Evolutionary conservation across 1,140 invertebrate species (phyloP).

Genomic region (Zaprionus lachaisei): DNA sequence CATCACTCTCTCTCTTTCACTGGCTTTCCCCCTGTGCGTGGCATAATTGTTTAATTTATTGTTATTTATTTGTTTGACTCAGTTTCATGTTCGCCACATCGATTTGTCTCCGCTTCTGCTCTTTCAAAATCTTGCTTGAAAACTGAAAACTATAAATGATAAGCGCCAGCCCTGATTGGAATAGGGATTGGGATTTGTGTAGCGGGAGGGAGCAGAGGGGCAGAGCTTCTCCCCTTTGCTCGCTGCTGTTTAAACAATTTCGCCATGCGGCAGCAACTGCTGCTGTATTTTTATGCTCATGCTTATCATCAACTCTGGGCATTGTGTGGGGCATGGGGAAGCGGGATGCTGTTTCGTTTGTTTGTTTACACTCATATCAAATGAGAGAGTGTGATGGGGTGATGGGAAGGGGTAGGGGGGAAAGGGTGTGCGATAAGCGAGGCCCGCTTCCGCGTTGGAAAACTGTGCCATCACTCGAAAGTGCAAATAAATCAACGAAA

Average conservation of each 20-base stretch:
- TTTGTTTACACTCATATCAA: slow-evolving; percentile 58
- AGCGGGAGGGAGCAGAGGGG: neutral
- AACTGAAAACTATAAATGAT: slow-evolving; percentile 47
- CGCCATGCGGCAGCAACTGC: slow-evolving; percentile 55
- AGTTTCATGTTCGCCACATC: slow-evolving; percentile 36
- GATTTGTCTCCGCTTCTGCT: slow-evolving; percentile 73
- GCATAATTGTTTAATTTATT: slow-evolving; percentile 83
- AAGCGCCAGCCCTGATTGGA: slow-evolving; percentile 41
- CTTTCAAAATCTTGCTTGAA: slow-evolving; percentile 52
- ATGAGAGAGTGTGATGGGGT: slow-evolving; percentile 18
- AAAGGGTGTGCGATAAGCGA: slow-evolving; percentile 44
- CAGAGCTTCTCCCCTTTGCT: slow-evolving; percentile 7
- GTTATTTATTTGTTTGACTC: slow-evolving; percentile 75
- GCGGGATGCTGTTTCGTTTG: slow-evolving; percentile 23
- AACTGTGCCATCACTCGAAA: slow-evolving; percentile 66
- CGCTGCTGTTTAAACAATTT: slow-evolving; percentile 72
- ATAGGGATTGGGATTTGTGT: neutral
- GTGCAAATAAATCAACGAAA: slow-evolving; percentile 72
- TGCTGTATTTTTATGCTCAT: slow-evolving; percentile 71
- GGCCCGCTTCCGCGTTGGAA: slow-evolving; percentile 60
- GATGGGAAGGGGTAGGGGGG: neutral
- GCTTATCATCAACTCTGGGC: slow-evolving; percentile 56
- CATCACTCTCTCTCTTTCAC: neutral
- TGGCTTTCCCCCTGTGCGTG: slow-evolving; percentile 6
- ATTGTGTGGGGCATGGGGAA: slow-evolving; percentile 16